Base-by-base conservation (phyloP, 2,888 invertebrate species). In the Lottia gigantea region DNA sequence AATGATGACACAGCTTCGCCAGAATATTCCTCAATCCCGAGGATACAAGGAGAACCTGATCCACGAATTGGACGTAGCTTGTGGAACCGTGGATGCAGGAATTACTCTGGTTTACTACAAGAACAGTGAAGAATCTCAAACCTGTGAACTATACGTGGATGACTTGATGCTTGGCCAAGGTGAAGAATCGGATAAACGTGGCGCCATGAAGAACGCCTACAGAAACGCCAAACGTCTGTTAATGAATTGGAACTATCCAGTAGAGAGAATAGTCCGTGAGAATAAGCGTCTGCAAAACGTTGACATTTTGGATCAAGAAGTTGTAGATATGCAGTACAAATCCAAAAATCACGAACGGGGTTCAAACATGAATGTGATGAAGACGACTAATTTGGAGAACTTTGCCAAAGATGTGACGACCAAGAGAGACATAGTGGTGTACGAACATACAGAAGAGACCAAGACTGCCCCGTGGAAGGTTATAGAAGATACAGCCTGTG, bases 201-300 rank as follows among this genome's bases (percentile, higher is more conserved):
- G 19, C 12, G 55, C 55, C 11, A 55, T 23, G 23, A 55, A 23
- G 23, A 55, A 55, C 23, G 55, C 55, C 19, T 55, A 55, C 23
- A 11, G 55, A 55, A 55, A 55, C 55, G 11, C 55, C 23, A 55
- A 55, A 55, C 19, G 55, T 15, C 23, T 55, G 11, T 55, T 55
- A 15, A 55, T 55, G 55, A 55, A 55, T 19, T 55, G 55, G 55
- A 55, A 55, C 14, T 23, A 55, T 55, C 55, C 55, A 2, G 55
- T 55, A 12, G 55, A 55, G 19, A 55, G 55, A 55, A 55, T 55
- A 15, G 14, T 55, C 19, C 19, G 55, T 6, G 55, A 55, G 14
- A 55, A 55, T 55, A 55, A 55, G 15, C 55, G 55, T 55, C 55
- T 55, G 55, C 55, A 55, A 55, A 23, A 55, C 19, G 55, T 55